Evolutionary conservation across 2,888 invertebrate species (phyloP).

Genomic region (Fragum whitleyi): DNA sequence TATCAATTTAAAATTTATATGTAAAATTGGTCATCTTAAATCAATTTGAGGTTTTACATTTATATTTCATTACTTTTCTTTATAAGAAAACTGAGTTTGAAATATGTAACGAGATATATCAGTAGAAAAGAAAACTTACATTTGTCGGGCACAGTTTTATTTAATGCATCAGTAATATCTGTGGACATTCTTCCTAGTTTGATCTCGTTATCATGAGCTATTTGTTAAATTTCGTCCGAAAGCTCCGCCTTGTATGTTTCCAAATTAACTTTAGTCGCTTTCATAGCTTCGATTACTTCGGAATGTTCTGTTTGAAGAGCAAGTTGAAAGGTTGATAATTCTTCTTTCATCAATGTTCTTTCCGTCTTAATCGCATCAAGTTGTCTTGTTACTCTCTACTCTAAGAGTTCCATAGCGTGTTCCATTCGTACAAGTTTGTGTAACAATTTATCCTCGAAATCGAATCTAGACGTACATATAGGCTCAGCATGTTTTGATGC

Average conservation of each 20-base stretch:
- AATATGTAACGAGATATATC: too few relatives aligned
- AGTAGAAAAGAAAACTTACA: too few relatives aligned
- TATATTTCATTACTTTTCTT: too few relatives aligned
- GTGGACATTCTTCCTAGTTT: not conserved
- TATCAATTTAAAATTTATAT: too few relatives aligned
- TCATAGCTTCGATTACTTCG: not conserved
- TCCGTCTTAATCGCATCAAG: not conserved
- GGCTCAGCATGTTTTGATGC: not conserved
- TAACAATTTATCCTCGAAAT: constrained; percentile 10
- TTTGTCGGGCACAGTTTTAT: not conserved
- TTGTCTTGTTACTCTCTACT: not conserved
- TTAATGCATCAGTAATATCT: not conserved
- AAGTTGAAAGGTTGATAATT: not conserved
- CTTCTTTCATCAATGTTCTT: not conserved
- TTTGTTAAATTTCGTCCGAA: not conserved
- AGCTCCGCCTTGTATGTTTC: not conserved
- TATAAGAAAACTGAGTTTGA: too few relatives aligned
- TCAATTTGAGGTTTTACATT: too few relatives aligned
- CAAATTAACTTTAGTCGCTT: not conserved
- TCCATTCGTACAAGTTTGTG: constrained; percentile 9
- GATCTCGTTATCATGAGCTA: not conserved
- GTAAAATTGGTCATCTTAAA: too few relatives aligned
- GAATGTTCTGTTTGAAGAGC: not conserved
- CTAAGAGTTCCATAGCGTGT: constrained; percentile 15
- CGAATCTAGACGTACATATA: constrained; percentile 6